Evolutionary conservation across 2,888 invertebrate species (phyloP).

Genomic region (Ryuthela nishihirai): DNA sequence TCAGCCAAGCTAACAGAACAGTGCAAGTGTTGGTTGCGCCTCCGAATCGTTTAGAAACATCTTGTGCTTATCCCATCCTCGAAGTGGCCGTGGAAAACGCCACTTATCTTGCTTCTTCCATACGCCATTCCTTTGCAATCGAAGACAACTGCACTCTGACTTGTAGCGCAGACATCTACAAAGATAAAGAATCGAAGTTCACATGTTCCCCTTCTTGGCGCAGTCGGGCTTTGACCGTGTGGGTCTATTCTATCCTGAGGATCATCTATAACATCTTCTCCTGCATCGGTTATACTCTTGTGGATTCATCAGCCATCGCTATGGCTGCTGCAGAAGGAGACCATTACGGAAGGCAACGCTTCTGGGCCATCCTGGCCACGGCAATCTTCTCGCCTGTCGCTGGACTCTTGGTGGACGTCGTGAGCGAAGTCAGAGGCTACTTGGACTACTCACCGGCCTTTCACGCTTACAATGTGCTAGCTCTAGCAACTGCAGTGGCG

Average conservation of each 20-base stretch:
- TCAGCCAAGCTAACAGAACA: no score
- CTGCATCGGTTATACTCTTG: constrained; percentile 80
- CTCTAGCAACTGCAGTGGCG: constrained; percentile 68
- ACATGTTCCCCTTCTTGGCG: background rate
- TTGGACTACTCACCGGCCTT: constrained; percentile 83
- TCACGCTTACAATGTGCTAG: constrained; percentile 69
- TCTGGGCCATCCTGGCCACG: constrained; percentile 52
- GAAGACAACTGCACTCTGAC: no score
- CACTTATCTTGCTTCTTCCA: no score
- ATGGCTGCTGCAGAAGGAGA: constrained; percentile 72
- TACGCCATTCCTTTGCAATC: no score
- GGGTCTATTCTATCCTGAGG: constrained; percentile 73
- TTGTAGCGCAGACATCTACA: no score
- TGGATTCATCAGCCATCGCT: constrained; percentile 84
- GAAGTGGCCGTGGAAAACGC: no score
- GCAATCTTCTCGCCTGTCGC: constrained; percentile 48
- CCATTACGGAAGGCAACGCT: constrained; percentile 49
- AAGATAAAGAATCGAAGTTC: background rate
- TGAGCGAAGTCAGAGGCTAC: constrained; percentile 55
- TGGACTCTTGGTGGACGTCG: constrained; percentile 39
- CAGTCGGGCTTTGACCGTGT: constrained; percentile 59
- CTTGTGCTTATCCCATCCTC: no score
- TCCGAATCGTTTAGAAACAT: no score
- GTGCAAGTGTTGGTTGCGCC: no score
- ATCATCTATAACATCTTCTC: constrained; percentile 76